Conservation (phyloP, 2,113 vertebrate species). For the Kryptolebias marmoratus region DNA sequence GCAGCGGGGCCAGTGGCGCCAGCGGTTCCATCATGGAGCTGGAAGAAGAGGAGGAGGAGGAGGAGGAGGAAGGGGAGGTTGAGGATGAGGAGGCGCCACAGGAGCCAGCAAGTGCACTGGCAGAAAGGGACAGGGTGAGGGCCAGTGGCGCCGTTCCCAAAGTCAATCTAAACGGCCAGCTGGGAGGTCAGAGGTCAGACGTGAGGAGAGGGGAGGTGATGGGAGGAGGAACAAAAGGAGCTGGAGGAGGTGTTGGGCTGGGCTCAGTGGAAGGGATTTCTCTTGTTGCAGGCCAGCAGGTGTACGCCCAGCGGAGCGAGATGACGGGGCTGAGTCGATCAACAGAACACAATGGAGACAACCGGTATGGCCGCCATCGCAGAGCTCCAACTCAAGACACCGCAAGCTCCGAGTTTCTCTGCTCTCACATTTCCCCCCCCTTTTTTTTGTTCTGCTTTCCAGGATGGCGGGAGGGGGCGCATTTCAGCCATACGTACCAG, state of each 20-base stretch:
- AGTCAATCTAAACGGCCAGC: slow-evolving; percentile 88
- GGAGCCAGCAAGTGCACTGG: slow-evolving; percentile 55
- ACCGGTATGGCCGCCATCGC: slow-evolving; percentile 79
- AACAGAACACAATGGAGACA: slow-evolving; percentile 84
- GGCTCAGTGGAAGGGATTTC: slow-evolving; percentile 90
- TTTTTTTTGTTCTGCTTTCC: slow-evolving; percentile 5
- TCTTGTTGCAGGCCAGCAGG: slow-evolving; percentile 95
- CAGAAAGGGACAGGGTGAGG: slow-evolving; percentile 73
- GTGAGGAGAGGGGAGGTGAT: slow-evolving; percentile 80
- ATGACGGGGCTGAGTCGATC: slow-evolving; percentile 79
- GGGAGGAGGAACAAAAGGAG: slow-evolving; percentile 64
- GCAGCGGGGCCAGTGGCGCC: slow-evolving; percentile 83
- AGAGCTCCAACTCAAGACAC: no score
- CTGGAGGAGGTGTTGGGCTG: slow-evolving; percentile 72
- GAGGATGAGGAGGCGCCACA: slow-evolving; percentile 83
- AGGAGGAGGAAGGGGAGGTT: slow-evolving; percentile 82
- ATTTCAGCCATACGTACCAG: slow-evolving; percentile 80
- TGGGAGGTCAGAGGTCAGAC: slow-evolving; percentile 96
- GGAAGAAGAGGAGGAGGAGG: slow-evolving; percentile 95
- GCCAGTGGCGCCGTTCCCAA: slow-evolving; percentile 82
- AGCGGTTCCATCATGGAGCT: slow-evolving; percentile 91
- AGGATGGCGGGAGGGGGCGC: slow-evolving; percentile 75
- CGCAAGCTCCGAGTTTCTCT: not conserved
- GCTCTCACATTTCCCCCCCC: not conserved
- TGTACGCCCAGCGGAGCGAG: slow-evolving; percentile 83